Conservation (phyloP, 1,140 invertebrate species). For the Manduca sexta region DNA sequence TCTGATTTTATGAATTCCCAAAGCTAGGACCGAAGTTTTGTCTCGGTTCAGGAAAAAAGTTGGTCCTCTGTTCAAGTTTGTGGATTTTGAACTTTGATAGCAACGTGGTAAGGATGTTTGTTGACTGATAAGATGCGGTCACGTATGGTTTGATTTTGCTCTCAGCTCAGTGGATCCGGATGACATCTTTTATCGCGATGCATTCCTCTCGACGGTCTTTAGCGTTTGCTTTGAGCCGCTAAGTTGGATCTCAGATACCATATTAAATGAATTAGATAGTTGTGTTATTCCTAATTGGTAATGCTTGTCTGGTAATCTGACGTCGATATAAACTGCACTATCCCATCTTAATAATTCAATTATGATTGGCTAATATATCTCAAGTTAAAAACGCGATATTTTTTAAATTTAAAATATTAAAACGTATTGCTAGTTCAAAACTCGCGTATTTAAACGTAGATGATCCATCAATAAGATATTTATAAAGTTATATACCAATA, state of each 20-base stretch:
- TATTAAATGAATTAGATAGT: constrained; percentile 1
- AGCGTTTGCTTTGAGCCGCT: constrained; percentile 46
- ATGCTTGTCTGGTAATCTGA: too few species aligned
- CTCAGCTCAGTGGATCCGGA: constrained; percentile 57
- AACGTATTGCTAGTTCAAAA: background rate
- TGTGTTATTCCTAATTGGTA: too few species aligned
- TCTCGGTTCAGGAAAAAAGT: constrained; percentile 47
- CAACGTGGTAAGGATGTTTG: constrained; percentile 21
- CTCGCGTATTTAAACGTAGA: too few species aligned
- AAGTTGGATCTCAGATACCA: constrained; percentile 4
- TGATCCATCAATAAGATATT: too few species aligned
- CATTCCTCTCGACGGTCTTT: constrained; percentile 61
- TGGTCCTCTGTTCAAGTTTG: constrained; percentile 7
- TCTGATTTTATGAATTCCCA: constrained; percentile 68
- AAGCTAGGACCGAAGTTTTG: constrained; percentile 63
- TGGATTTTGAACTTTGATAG: constrained; percentile 27
- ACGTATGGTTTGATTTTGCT: constrained; percentile 40
- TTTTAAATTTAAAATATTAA: constrained; percentile 1
- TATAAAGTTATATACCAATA: constrained; percentile 6
- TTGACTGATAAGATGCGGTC: constrained; percentile 16
- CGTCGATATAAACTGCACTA: too few species aligned
- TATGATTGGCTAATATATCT: too few species aligned
- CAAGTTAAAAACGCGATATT: background rate
- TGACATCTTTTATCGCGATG: constrained; percentile 70
- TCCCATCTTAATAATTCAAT: too few species aligned